Base-by-base conservation (phyloP, 2,113 vertebrate genomes). In the Lucifuga dentata region DNA sequence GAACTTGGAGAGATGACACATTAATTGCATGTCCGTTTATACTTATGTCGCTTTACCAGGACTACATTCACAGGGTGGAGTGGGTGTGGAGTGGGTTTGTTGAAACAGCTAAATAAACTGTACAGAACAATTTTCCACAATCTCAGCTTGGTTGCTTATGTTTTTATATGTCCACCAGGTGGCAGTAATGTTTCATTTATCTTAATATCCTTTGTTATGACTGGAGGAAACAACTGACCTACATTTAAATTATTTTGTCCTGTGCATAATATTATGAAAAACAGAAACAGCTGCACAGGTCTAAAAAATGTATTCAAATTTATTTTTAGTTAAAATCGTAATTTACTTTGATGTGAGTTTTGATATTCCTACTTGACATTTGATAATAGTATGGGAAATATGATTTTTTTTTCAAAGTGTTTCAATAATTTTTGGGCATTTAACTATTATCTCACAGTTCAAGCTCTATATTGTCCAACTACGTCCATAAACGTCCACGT, bases 91-190 rank as follows among this genome's bases (percentile, higher is more conserved):
- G 16, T 38, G 32, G 59, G 44, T 66, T 61, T 41, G 43, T 5
- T 59, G 8, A 50, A 29, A 71, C 44, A 55, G 41, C 40, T 63
- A 68, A 63, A n/a, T 2, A 23, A 55, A 16, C 52, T 52, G 5
- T 7, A 10, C 2, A 51, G 23, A 36, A 29, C n/a, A 12, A 8
- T 38, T 35, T 36, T 24, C 43, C 26, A 29, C 26, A 29, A 29
- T 3, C 7, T 29, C 26, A 29, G 26, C 26, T n/a, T 43, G 8
- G 11, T 15, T 11, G 8, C 2, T 3, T 5, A 24, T 51, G 12
- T 21, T 1, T 35, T 11, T 26, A 13, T 57, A 2, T 59, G 49
- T 5, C 68, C 88, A 84, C 35, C 62, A 86, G 84, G 67, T 73
- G 84, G 88, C 74, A 62, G 45, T 80, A 26, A 57, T 17, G 76